Conservation (phyloP, 2,113 vertebrate species). For the Platichthys stellatus region DNA sequence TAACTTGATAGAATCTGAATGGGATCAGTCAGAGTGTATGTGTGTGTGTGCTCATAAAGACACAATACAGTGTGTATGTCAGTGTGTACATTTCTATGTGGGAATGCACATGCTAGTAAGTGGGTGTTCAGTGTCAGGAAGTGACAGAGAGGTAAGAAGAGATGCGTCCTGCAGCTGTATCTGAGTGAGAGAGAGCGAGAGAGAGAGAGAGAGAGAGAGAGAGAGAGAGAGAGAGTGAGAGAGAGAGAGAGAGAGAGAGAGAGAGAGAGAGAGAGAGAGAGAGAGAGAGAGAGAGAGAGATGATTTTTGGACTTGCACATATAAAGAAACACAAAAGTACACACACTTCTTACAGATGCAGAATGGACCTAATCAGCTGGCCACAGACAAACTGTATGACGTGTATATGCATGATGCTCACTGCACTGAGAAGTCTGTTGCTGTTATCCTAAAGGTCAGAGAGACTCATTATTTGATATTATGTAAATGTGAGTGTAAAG, state of each 20-base stretch:
- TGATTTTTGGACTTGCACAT: too few relatives aligned
- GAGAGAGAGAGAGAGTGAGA: not conserved
- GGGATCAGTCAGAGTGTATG: constrained; percentile 22
- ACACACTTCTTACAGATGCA: not conserved
- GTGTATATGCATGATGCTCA: not conserved
- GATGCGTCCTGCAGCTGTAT: not conserved
- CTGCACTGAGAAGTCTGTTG: not conserved
- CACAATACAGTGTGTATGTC: not conserved
- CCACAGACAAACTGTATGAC: too few relatives aligned
- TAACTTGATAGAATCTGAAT: constrained; percentile 1
- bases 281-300: too few relatives aligned
- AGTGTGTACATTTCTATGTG: constrained; percentile 16
- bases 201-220: too few relatives aligned
- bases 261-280: too few relatives aligned
- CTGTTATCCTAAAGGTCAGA: constrained; percentile 42
- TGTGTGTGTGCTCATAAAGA: constrained; percentile 1
- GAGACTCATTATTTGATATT: constrained; percentile 27
- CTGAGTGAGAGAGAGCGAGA: not conserved
- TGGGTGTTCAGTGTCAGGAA: constrained; percentile 35
- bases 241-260: not conserved
- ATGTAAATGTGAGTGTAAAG: constrained; percentile 9
- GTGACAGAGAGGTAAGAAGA: constrained; percentile 12
- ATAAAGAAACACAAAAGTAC: not conserved
- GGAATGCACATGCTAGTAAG: constrained; percentile 3
- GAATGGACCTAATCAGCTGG: constrained; percentile 15